Evolutionary conservation across 2,797 vertebrate species (phyloP).

Genomic region (Muscicapa comitata): DNA sequence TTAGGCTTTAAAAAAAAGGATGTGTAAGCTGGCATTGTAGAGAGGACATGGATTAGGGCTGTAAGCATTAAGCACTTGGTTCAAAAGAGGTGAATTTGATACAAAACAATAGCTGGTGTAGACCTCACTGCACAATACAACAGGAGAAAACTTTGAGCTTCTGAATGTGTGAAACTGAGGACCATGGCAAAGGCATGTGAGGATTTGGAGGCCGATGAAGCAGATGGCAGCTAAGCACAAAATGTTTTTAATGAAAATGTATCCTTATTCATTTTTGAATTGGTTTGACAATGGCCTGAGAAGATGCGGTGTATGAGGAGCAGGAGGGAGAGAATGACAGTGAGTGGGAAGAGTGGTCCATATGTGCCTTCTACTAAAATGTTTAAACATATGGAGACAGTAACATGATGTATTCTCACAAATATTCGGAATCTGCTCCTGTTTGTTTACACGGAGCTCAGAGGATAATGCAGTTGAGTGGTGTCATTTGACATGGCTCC

Average conservation of each 20-base stretch:
- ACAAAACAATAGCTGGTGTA: not conserved
- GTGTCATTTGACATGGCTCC: constrained; percentile 45
- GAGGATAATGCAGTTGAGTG: constrained; percentile 35
- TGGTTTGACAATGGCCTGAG: constrained; percentile 49
- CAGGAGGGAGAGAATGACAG: constrained; percentile 60
- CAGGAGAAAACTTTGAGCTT: not conserved
- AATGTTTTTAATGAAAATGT: constrained; percentile 65
- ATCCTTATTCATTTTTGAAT: constrained; percentile 23
- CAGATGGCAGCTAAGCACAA: constrained; percentile 63
- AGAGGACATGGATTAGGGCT: not conserved
- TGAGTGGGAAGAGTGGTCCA: constrained; percentile 58
- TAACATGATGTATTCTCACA: constrained; percentile 63
- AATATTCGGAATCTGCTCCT: constrained; percentile 61
- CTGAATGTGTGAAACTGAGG: not conserved
- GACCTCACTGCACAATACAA: not conserved
- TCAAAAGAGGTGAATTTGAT: not conserved
- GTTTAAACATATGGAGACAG: constrained; percentile 61
- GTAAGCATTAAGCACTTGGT: not conserved
- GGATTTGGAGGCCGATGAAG: constrained; percentile 56
- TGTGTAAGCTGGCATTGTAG: not conserved
- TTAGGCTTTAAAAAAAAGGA: not conserved
- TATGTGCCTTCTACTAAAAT: constrained; percentile 62
- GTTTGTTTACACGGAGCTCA: constrained; percentile 62
- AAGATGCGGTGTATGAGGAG: constrained; percentile 10
- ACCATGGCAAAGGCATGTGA: constrained; percentile 21